Conservation (phyloP, 2,888 invertebrate species). For the Apamea crenata region DNA sequence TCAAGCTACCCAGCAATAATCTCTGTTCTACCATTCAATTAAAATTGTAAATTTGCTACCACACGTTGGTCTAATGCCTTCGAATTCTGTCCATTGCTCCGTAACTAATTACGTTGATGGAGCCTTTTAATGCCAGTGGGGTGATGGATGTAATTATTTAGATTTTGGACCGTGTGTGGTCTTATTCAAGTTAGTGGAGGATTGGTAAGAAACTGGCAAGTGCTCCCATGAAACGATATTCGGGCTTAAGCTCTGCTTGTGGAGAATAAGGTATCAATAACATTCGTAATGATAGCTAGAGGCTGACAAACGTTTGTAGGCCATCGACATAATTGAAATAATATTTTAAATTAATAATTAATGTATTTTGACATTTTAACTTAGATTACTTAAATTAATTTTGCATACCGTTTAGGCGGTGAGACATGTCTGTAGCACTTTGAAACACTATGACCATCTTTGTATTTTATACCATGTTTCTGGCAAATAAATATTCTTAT, state of each 20-base stretch:
- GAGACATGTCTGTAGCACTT: too few relatives aligned
- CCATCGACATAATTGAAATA: too few relatives aligned
- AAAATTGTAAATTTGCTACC: constrained; percentile 36
- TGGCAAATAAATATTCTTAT: too few relatives aligned
- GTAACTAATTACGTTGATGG: constrained; percentile 55
- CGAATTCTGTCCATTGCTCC: constrained; percentile 37
- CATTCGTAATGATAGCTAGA: not conserved
- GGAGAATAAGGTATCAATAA: too few relatives aligned
- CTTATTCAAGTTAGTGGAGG: not conserved
- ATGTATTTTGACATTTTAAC: too few relatives aligned
- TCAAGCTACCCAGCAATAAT: constrained; percentile 16
- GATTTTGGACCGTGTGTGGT: constrained; percentile 46
- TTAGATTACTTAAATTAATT: too few relatives aligned
- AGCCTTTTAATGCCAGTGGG: constrained; percentile 25
- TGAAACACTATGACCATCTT: too few relatives aligned
- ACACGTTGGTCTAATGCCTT: constrained; percentile 30
- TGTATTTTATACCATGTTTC: too few relatives aligned
- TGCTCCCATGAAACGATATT: not conserved
- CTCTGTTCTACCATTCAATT: constrained; percentile 36
- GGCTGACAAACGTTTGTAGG: not conserved
- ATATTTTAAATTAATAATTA: too few relatives aligned
- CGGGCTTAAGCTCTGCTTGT: not conserved
- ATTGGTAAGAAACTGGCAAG: not conserved
- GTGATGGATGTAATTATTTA: constrained; percentile 56
- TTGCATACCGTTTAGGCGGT: too few relatives aligned